These are phyloP conservation scores for Noturus placidus DNA, from an alignment of 2,113 vertebrate species.

Conservation along the genomic window DNA sequence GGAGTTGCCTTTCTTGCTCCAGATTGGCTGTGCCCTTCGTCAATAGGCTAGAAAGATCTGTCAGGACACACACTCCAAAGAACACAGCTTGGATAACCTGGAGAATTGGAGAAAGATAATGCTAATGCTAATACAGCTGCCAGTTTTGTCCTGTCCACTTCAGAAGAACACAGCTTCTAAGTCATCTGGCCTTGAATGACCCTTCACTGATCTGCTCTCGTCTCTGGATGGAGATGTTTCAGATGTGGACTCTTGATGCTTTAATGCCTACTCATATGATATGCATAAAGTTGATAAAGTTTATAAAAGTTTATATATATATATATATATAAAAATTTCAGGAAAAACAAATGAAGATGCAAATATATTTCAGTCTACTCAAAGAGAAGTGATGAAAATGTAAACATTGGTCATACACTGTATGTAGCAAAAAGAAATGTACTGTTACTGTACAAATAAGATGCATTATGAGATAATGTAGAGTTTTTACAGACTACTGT, in stretches of 20 bases:
- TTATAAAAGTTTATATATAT: too few species aligned
- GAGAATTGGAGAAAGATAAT: not conserved
- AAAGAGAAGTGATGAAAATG: too few species aligned
- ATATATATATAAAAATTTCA: not conserved
- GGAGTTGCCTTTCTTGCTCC: constrained; percentile 93
- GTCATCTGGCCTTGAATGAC: not conserved
- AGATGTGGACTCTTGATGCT: not conserved
- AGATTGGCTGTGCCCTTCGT: constrained; percentile 86
- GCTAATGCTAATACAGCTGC: not conserved
- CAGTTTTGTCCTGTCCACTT: not conserved
- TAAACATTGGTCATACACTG: too few species aligned
- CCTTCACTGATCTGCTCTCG: not conserved
- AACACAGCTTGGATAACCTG: constrained; percentile 96
- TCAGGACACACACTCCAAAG: constrained; percentile 93
- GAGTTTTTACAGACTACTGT: not conserved
- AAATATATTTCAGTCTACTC: not conserved
- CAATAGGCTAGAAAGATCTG: constrained; percentile 92
- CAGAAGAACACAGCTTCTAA: not conserved
- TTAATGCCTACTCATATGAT: not conserved
- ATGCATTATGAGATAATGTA: not conserved
- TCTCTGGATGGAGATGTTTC: not conserved
- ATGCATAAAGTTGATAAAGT: not conserved
- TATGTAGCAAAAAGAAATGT: too few species aligned
- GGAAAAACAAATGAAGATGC: not conserved
- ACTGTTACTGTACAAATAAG: too few species aligned